Percentiles rank a stretch among this genome's conserved stretches.
phyloP scores from a whole-genome alignment of 2,113 vertebrate species.

The Clupea harengus region DNA sequence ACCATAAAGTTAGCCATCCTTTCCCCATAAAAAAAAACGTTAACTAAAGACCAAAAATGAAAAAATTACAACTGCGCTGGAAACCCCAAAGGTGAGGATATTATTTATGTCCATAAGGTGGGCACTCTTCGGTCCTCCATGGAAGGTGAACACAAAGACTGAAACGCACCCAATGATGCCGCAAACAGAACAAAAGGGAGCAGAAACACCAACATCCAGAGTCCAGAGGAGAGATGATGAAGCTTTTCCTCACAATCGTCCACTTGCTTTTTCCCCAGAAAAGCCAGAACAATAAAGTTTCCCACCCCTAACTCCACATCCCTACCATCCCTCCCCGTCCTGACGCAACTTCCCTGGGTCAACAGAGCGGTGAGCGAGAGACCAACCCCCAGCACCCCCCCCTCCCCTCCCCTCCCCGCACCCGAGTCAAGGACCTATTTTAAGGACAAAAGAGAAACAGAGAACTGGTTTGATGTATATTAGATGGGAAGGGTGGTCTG shows the following conservation, averaged over 20 bases:
- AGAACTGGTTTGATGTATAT: constrained; percentile 35
- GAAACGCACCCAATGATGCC: not conserved
- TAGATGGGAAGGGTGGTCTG: constrained; percentile 59
- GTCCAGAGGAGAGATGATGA: constrained; percentile 16
- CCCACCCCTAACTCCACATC: constrained; percentile 43
- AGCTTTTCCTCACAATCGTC: constrained; percentile 17
- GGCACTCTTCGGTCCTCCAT: constrained; percentile 25
- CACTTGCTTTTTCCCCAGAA: constrained; percentile 31
- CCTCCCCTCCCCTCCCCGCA: not conserved
- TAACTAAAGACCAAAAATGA: not conserved
- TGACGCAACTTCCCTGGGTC: constrained; percentile 60
- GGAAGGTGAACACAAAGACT: not conserved
- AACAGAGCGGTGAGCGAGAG: constrained; percentile 27
- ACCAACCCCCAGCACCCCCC: not conserved
- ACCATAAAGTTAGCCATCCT: constrained; percentile 56
- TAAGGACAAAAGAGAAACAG: constrained; percentile 52
- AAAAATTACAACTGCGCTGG: not conserved
- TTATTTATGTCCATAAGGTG: constrained; percentile 49
- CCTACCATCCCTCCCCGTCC: not conserved
- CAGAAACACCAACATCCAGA: not conserved
- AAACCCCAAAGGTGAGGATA: not conserved
- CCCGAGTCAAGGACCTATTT: constrained; percentile 49
- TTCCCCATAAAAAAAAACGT: constrained; percentile 53
- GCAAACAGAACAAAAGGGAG: not conserved
- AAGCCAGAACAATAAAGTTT: constrained; percentile 64